A percentile compares a stretch with the other conserved stretches of the same genome.
phyloP scores from a whole-genome alignment of 1,140 invertebrate species.

The Drosophila arawakana region DNA sequence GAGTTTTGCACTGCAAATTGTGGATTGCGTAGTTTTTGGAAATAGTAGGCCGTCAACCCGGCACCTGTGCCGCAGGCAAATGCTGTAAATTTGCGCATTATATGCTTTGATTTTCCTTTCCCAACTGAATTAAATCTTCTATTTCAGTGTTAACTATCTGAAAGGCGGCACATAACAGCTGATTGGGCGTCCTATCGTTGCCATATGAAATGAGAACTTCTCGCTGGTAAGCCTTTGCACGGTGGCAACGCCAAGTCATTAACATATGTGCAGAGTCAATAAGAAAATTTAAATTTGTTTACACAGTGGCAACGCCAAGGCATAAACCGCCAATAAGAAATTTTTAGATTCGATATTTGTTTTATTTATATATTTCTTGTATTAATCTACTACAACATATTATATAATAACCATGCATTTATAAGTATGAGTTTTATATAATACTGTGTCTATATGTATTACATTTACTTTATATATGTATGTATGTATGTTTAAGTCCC shows the following conservation, averaged over 20 bases:
- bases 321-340: neutral
- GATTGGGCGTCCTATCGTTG: neutral
- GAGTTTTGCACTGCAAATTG: slow-evolving; percentile 81
- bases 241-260: slow-evolving; percentile 1
- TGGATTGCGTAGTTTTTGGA: slow-evolving; percentile 58
- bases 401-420: slow-evolving; percentile 63
- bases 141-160: neutral
- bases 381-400: slow-evolving; percentile 58
- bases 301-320: neutral
- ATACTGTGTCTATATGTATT: slow-evolving; percentile 59
- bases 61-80: slow-evolving; percentile 71
- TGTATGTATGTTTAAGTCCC: slow-evolving; percentile 20
- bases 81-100: slow-evolving; percentile 69
- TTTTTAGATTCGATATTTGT: slow-evolving; percentile 9
- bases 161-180: slow-evolving; percentile 47
- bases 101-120: neutral
- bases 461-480: slow-evolving; percentile 38
- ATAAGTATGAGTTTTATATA: slow-evolving; percentile 61
- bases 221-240: neutral
- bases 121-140: neutral
- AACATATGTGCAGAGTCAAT: too few species aligned
- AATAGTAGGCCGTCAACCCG: slow-evolving; percentile 70
- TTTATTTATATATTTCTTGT: slow-evolving; percentile 24
- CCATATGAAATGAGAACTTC: neutral
- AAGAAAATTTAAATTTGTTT: slow-evolving; percentile 1